Evolutionary conservation across 1,140 invertebrate genomes (phyloP), one percentile per base, ranked within the genome.

Genomic region (Lucilia cuprina): DNA sequence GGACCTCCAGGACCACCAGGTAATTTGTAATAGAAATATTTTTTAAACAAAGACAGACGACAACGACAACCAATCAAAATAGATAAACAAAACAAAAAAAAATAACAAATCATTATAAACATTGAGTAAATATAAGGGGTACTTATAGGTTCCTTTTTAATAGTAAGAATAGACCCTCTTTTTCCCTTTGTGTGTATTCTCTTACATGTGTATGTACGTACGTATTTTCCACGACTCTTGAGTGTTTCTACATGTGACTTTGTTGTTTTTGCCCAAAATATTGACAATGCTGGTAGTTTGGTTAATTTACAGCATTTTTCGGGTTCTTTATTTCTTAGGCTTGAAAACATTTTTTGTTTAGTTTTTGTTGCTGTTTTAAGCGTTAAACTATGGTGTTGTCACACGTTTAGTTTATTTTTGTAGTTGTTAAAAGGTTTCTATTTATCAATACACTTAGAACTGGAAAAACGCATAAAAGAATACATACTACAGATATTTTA

Each of bases 1-100:
- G 97, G 97, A 88, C 97, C 96, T 34, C 96, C 97, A 84, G 97
- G 97, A 92, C 96, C 96, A 86, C 95, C 96, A 92, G 96, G 96
- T 97, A 94, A 88, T 86, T 89, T 83, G 25, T 60, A 60, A 82
- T 13, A 34, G 9, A 60, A 82, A 82, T 30, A 82, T 41, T 70
- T 70, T 70, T 19, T 25, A 12, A 21, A 30, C 25, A 30, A 30
- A 30, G 25, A n/a, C n/a, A n/a, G n/a, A n/a, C n/a, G 21, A 47
- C 77, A 80, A 30, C 34, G 13, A 47, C 78, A 75, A 75, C 5
- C 30, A 77, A n/a, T 47, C 74, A 80, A 49, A 55, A 41, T 8
- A 82, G 5, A 34, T 41, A 41, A 77, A 77, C 5, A 5, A 75
- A 17, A 80, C 74, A 80, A 49, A 55, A 30, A 17, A 82, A 10